Conservation (phyloP, 2,113 vertebrate genomes). For the Jacana jacana region DNA sequence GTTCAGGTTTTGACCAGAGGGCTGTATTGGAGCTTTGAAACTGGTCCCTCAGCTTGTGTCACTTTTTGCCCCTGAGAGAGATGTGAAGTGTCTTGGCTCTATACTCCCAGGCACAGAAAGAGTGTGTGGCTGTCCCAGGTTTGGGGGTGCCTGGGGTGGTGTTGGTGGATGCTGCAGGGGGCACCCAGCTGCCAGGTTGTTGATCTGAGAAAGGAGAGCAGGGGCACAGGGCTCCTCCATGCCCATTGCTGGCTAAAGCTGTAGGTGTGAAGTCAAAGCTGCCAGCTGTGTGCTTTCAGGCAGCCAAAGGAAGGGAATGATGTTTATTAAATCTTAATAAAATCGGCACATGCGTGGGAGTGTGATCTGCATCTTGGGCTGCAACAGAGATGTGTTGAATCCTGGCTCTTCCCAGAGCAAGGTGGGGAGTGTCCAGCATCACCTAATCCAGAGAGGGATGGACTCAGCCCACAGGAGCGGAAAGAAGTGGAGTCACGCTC, state of each 20-base stretch:
- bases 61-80: no score
- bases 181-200: background rate
- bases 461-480: background rate
- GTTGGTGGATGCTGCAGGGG: background rate
- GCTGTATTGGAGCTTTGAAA: background rate
- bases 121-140: fast-evolving
- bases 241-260: no score
- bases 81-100: background rate
- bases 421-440: background rate
- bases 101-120: no score
- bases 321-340: background rate
- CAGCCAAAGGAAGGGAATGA: fast-evolving
- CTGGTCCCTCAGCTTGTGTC: background rate
- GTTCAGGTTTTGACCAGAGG: background rate
- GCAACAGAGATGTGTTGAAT: fast-evolving
- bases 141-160: background rate
- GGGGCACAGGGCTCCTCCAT: background rate
- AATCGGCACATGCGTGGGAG: fast-evolving
- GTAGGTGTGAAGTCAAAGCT: background rate
- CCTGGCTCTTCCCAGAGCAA: background rate
- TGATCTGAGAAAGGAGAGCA: background rate
- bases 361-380: background rate
- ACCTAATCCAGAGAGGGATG: background rate
- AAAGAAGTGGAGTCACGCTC: background rate
- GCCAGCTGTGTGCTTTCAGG: background rate